Evolutionary conservation across 2,888 invertebrate species (phyloP).

Genomic region (Erebia aethiops): DNA sequence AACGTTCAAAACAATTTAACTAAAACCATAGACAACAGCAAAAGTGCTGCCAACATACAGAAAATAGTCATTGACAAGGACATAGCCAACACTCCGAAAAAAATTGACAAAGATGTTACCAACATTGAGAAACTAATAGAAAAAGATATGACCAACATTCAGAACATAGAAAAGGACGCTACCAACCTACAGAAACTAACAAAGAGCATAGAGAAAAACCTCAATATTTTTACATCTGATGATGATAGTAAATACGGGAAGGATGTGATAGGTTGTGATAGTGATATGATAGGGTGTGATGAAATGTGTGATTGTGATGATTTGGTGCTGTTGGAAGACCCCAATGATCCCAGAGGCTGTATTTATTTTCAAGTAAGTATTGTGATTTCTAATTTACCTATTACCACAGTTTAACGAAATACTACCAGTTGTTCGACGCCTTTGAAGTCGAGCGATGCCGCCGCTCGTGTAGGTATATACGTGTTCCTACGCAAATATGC

Average conservation of each 20-base stretch:
- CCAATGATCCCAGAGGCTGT: slow-evolving; percentile 82
- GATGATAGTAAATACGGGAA: slow-evolving; percentile 32
- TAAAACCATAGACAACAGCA: slow-evolving; percentile 45
- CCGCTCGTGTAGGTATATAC: no score
- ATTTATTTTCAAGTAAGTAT: slow-evolving; percentile 83
- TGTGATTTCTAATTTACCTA: not conserved
- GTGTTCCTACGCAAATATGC: no score
- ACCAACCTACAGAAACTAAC: slow-evolving; percentile 5
- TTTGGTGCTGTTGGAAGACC: slow-evolving; percentile 63
- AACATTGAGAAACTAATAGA: slow-evolving; percentile 1
- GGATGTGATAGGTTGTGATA: slow-evolving; percentile 19
- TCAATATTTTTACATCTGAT: slow-evolving; percentile 47
- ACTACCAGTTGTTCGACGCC: no score
- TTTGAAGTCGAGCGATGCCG: no score
- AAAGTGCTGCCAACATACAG: slow-evolving; percentile 35
- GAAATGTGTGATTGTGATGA: slow-evolving; percentile 55
- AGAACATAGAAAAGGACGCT: not conserved
- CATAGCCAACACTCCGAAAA: not conserved
- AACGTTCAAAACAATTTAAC: slow-evolving; percentile 53
- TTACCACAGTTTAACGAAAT: no score
- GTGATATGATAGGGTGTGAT: slow-evolving; percentile 15
- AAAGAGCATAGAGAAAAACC: not conserved
- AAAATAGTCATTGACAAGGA: slow-evolving; percentile 13
- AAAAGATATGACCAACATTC: not conserved
- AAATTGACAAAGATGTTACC: not conserved